Evolutionary conservation across 2,113 vertebrate species (phyloP), one percentile per base, ranked within the genome.

Genomic region (Carassius carassius): DNA sequence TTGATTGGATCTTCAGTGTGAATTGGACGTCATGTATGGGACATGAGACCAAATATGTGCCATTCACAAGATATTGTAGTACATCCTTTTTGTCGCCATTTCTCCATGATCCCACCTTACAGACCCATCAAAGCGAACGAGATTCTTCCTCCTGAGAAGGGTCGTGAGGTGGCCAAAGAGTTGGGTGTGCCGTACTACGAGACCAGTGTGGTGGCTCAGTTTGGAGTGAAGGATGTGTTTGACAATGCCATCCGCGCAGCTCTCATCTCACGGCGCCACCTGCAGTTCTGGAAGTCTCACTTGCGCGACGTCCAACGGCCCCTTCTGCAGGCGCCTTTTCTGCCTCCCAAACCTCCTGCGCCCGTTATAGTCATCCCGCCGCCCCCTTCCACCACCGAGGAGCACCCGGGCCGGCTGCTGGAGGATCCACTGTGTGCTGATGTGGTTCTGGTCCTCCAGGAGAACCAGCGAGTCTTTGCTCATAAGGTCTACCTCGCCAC

Each of bases 401-500:
- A 96, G 89, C 93, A 92, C 82, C 95, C 95, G 0, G 95, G 94
- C 81, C 94, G 94, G 88, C 94, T 96, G 81, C 84, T 96, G 92
- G 96, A 96, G 86, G 95, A 96, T 87, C 95, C 96, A 0, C 94
- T 96, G 82, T 96, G 95, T 3, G 95, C 96, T 0, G 96, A 96
- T 0, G 96, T 96, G 90, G 94, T 96, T 90, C 90, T 96, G 92
- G 94, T 96, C 92, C 94, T 96, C 91, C 95, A 96, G 92, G 96
- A 96, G 89, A 94, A 93, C 90, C 94, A 95, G 92, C 94, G 94
- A 91, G 95, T 96, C 91, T 96, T 96, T 81, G 96, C 96, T 87
- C 96, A 96, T 92, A 96, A 96, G 91, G 96, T 96, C 93, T 96
- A 96, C 95, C 95, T 96, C 94, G 95, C 96, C 92, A 96, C 96